Evolutionary conservation across 1,140 invertebrate genomes (phyloP), one percentile per base, ranked within the genome.

Genomic region (Bombus pascuorum): DNA sequence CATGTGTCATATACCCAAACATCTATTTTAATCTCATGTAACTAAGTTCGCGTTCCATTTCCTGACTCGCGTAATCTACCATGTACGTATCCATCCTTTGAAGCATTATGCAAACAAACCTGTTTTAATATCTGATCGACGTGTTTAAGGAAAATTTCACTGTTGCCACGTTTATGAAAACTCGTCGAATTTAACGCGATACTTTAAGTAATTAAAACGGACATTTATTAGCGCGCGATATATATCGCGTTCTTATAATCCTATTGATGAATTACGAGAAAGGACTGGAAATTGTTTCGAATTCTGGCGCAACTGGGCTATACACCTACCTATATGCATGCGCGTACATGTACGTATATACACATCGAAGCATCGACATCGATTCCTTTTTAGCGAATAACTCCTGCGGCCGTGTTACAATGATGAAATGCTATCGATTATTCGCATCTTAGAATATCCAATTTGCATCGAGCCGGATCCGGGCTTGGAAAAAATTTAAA

Each of bases 361-460:
- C 5, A 13, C 15, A 28, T 65, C n/a, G 37, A 72, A n/a, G 47
- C 75, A 83, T 85, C 85, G 87, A 88, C 87, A 86, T 90, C 47
- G 47, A 53, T 53, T 53, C 47, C 82, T 91, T 90, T 85, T 91
- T 91, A 91, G 87, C 74, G 80, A 77, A 73, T 75, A 70, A n/a
- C 85, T 78, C 79, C 87, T 34, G n/a, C 70, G 85, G 74, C 77
- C 72, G 74, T 86, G 78, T 42, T 68, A 32, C 37, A 39, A 77
- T 39, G 85, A 86, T 86, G 86, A 83, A 91, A 86, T 79, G 53
- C 68, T 57, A 76, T 87, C 87, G 82, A 91, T 92, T 90, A 92
- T 87, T 89, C 85, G 73, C 83, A 87, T 76, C 78, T 73, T 74
- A 65, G 70, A 82, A 79, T 86, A 81, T 91, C 83, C 90, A 92